Percentiles rank a stretch among this genome's conserved stretches.
Evolutionary conservation across 1,140 invertebrate genomes (phyloP).

Genomic region (Harlomillsia oculata): DNA sequence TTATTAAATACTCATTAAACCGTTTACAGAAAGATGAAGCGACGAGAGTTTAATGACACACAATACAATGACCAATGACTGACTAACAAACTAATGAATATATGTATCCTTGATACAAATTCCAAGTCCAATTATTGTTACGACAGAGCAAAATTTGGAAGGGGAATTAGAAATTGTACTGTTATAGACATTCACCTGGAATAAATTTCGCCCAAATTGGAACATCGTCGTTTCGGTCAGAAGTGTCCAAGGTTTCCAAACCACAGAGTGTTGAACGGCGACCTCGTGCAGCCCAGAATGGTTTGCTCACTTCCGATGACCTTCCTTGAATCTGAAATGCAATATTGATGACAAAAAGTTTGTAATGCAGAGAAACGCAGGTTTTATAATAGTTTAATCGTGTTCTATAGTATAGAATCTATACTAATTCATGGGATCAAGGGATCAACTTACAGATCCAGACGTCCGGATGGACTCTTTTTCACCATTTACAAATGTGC

Average conservation of each 20-base stretch:
- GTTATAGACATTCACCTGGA: neutral
- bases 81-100: too few species aligned
- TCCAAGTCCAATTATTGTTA: too few species aligned
- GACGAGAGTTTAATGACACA: too few species aligned
- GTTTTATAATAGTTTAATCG: neutral
- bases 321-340: neutral
- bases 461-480: neutral
- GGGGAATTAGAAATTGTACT: neutral
- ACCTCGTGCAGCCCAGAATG: constrained; percentile 3
- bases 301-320: neutral
- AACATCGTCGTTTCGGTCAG: neutral
- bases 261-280: neutral
- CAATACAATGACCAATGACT: too few species aligned
- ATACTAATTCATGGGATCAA: neutral
- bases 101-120: too few species aligned
- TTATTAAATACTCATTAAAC: too few species aligned
- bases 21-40: too few species aligned
- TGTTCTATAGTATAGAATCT: neutral
- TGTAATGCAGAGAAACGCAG: neutral
- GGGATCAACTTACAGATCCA: neutral
- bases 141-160: too few species aligned
- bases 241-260: neutral
- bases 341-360: neutral
- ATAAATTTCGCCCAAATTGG: neutral
- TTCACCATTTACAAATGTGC: neutral